phyloP scores from a whole-genome alignment of 2,113 vertebrate species.

The Cephalophus harveyi region DNA sequence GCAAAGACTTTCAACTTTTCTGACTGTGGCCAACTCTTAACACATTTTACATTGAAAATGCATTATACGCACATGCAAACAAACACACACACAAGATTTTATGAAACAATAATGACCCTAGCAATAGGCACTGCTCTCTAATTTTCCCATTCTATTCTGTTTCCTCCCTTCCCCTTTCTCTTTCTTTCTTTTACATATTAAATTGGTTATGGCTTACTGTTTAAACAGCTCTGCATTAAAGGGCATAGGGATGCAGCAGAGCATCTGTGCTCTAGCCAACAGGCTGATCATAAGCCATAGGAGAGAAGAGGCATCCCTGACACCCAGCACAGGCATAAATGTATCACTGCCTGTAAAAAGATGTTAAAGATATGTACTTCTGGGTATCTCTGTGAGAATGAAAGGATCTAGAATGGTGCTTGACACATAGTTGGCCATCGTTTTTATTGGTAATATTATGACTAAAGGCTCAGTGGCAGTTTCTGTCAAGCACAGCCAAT shows the following conservation, averaged over 20 bases:
- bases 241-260: neutral
- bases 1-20: neutral
- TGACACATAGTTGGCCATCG: neutral
- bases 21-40: neutral
- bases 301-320: neutral
- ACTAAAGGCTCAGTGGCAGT: neutral
- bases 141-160: neutral
- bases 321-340: neutral
- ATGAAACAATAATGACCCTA: neutral
- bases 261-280: neutral
- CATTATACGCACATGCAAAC: neutral
- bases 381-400: neutral
- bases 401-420: neutral
- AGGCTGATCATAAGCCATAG: neutral
- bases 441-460: neutral
- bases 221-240: neutral
- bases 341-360: neutral
- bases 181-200: neutral
- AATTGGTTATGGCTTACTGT: neutral
- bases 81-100: neutral
- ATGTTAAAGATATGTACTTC: neutral
- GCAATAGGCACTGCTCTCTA: neutral
- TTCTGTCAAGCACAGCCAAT: neutral
- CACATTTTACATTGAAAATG: neutral
- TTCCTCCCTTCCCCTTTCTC: neutral